phyloP scores from a whole-genome alignment of 2,113 vertebrate species.

The Sterrhoptilus dennistouni region DNA sequence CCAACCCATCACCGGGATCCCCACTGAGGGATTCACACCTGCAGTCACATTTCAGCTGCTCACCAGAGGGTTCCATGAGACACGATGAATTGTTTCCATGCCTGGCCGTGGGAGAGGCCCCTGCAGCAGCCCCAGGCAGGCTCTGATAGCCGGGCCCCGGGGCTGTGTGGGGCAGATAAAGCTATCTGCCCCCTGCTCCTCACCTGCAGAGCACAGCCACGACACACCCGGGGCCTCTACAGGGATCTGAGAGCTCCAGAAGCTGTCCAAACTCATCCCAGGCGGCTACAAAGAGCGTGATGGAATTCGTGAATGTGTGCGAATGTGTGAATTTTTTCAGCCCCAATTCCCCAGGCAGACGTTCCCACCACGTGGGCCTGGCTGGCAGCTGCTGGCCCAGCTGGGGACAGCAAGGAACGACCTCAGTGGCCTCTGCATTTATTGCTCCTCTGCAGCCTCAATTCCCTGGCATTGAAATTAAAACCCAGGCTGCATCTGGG shows the following conservation, averaged over 20 bases:
- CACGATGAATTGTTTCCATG: too few species aligned
- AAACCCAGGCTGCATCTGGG: neutral
- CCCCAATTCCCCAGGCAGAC: neutral
- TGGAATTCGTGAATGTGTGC: neutral
- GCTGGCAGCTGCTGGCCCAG: neutral
- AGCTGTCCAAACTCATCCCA: neutral
- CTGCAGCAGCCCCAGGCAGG: accelerated
- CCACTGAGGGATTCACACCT: accelerated
- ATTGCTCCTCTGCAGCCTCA: neutral
- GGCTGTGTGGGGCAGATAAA: constrained; percentile 2
- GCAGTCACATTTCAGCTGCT: neutral
- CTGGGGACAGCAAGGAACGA: neutral
- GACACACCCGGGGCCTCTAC: accelerated
- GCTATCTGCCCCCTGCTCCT: neutral
- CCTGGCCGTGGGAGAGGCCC: neutral
- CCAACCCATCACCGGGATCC: accelerated
- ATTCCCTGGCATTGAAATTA: neutral
- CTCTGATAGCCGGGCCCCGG: neutral
- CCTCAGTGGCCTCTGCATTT: neutral
- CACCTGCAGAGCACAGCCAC: neutral
- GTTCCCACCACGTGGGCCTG: accelerated
- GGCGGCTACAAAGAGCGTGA: neutral
- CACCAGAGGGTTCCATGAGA: neutral
- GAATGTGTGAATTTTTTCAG: neutral
- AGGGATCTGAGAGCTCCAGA: neutral